Evolutionary conservation across 1,140 invertebrate genomes (phyloP).

Genomic region (Ceratina japonica): DNA sequence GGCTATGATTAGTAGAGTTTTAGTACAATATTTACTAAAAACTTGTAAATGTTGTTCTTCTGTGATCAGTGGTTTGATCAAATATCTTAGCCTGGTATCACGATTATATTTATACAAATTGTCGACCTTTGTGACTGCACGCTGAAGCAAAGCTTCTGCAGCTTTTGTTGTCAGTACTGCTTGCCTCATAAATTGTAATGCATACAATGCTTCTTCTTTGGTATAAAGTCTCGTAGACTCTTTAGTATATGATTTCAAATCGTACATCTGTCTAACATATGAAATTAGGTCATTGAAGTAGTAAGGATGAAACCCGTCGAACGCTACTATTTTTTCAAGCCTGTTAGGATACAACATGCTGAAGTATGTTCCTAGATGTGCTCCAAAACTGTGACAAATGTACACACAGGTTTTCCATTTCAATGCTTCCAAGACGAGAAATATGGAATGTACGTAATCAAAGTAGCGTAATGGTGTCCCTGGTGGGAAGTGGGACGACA

Average conservation of each 20-base stretch:
- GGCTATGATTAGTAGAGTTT: slow-evolving; percentile 68
- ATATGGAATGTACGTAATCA: slow-evolving; percentile 78
- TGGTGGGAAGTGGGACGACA: slow-evolving; percentile 82
- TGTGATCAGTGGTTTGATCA: slow-evolving; percentile 44
- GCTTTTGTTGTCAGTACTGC: slow-evolving; percentile 73
- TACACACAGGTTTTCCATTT: slow-evolving; percentile 80
- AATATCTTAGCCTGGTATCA: slow-evolving; percentile 69
- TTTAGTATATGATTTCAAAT: slow-evolving; percentile 37
- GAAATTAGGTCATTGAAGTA: slow-evolving; percentile 65
- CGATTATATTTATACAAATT: slow-evolving; percentile 71
- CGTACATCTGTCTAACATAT: slow-evolving; percentile 62
- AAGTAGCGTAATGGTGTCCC: slow-evolving; percentile 78
- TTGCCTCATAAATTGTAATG: slow-evolving; percentile 70
- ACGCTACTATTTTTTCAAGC: slow-evolving; percentile 78
- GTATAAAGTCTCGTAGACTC: slow-evolving; percentile 70
- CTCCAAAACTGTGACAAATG: slow-evolving; percentile 83
- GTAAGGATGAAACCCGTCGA: slow-evolving; percentile 78
- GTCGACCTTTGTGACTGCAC: slow-evolving; percentile 72
- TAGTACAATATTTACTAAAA: slow-evolving; percentile 54
- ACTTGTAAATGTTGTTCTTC: slow-evolving; percentile 45
- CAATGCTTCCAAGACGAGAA: slow-evolving; percentile 80
- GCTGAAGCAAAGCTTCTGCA: slow-evolving; percentile 78
- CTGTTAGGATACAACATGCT: slow-evolving; percentile 78
- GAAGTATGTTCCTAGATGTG: slow-evolving; percentile 76
- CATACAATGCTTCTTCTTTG: slow-evolving; percentile 79